These are phyloP conservation scores for Phortica magna DNA, from an alignment of 2,888 invertebrate genomes.

Conservation along the genomic window DNA sequence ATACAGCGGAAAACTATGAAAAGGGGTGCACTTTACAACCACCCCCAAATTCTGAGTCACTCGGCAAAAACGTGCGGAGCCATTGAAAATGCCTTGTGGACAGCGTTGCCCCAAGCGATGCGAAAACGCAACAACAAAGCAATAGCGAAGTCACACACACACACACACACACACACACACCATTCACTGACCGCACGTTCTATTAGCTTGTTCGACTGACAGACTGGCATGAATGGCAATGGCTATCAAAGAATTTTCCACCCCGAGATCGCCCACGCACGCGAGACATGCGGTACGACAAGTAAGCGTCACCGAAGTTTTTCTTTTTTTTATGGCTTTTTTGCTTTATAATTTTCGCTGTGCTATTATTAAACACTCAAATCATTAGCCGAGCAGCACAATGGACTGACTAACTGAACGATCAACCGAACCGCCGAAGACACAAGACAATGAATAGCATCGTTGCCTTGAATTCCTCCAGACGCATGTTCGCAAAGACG, in stretches of 20 bases:
- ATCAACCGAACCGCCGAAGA: not conserved
- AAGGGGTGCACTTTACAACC: slow-evolving; percentile 10
- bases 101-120: slow-evolving; percentile 53
- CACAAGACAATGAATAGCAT: not conserved
- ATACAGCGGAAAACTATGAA: slow-evolving; percentile 17
- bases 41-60: slow-evolving; percentile 40
- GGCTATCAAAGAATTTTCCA: not conserved
- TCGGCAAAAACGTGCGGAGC: slow-evolving; percentile 22
- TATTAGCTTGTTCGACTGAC: not conserved
- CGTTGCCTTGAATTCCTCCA: slow-evolving; percentile 19
- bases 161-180: slow-evolving; percentile 5
- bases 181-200: slow-evolving; percentile 51
- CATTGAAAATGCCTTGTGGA: slow-evolving; percentile 37
- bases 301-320: not conserved
- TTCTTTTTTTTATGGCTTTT: slow-evolving; percentile 1
- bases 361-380: slow-evolving; percentile 32
- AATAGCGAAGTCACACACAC: slow-evolving; percentile 25
- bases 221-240: not conserved
- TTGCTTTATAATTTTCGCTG: slow-evolving; percentile 7
- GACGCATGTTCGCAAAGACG: not conserved
- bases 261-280: slow-evolving; percentile 39
- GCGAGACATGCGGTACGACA: slow-evolving; percentile 16
- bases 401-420: not conserved
- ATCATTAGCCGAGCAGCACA: slow-evolving; percentile 1
- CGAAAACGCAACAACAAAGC: slow-evolving; percentile 47